These are phyloP conservation scores for Pollenia labialis DNA, from an alignment of 2,888 invertebrate genomes.

Conservation along the genomic window DNA sequence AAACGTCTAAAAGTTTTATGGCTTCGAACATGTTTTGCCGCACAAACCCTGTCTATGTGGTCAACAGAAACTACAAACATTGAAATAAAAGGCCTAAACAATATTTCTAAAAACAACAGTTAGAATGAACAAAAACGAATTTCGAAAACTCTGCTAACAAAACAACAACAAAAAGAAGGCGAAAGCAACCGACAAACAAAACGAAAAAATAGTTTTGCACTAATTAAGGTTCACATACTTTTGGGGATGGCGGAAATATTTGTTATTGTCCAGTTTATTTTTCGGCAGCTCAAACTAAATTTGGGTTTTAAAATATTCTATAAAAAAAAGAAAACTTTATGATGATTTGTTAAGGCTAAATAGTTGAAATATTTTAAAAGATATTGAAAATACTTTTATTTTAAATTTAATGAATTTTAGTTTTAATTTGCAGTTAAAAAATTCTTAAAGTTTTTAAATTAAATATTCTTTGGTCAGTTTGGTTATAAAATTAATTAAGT, in stretches of 20 bases:
- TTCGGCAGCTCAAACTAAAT: neutral
- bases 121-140: neutral
- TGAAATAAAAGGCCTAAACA: constrained; percentile 24
- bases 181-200: neutral
- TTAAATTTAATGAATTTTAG: constrained; percentile 30
- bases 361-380: constrained; percentile 25
- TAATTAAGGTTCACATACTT: constrained; percentile 67
- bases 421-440: neutral
- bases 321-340: constrained; percentile 8
- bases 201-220: constrained; percentile 59
- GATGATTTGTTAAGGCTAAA: constrained; percentile 1
- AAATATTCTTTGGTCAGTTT: constrained; percentile 53
- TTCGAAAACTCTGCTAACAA: neutral
- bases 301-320: constrained; percentile 12
- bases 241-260: constrained; percentile 47
- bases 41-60: neutral
- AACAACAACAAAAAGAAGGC: neutral
- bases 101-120: constrained; percentile 17
- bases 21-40: constrained; percentile 18
- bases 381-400: neutral
- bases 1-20: constrained; percentile 40
- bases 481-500: constrained; percentile 56
- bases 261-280: constrained; percentile 26
- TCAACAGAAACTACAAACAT: constrained; percentile 1
- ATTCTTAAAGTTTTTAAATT: constrained; percentile 13